Evolutionary conservation across 2,888 invertebrate species (phyloP).

Genomic region (Punctoribates punctum): DNA sequence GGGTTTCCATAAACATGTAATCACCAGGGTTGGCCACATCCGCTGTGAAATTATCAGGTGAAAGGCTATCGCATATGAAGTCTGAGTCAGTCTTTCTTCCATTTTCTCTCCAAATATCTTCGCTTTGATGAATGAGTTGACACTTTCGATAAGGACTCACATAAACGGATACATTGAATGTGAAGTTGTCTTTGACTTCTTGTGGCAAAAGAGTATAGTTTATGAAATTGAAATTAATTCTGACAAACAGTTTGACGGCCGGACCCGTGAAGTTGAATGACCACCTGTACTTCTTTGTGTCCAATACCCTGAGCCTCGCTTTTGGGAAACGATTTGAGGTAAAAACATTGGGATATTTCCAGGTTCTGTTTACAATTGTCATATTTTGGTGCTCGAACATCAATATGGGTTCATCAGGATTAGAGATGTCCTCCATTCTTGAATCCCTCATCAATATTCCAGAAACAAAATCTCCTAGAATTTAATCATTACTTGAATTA

Average conservation of each 20-base stretch:
- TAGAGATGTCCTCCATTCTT: conserved; percentile 34
- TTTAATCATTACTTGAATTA: background rate
- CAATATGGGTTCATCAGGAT: background rate
- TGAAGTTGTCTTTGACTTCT: background rate
- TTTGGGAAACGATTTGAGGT: conserved; percentile 35
- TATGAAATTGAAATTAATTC: conserved; percentile 42
- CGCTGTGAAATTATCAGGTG: background rate
- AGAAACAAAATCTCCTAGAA: conserved; percentile 37
- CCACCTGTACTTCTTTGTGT: conserved; percentile 36
- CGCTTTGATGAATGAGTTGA: conserved; percentile 33
- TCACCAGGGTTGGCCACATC: conserved; percentile 25
- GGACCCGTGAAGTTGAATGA: conserved; percentile 38
- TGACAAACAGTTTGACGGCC: conserved; percentile 26
- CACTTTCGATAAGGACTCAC: conserved; percentile 40
- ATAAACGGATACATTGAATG: conserved; percentile 8
- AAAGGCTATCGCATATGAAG: conserved; percentile 35
- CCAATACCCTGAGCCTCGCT: background rate
- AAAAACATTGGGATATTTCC: conserved; percentile 40
- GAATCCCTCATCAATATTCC: conserved; percentile 35
- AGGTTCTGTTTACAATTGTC: conserved; percentile 10
- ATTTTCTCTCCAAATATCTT: conserved; percentile 34
- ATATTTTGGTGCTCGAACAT: conserved; percentile 33
- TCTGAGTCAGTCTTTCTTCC: conserved; percentile 34
- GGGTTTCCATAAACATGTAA: conserved; percentile 40
- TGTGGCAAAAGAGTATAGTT: conserved; percentile 29